Base-by-base conservation (phyloP, 2,888 invertebrate genomes). In the Lycia hirtaria region DNA sequence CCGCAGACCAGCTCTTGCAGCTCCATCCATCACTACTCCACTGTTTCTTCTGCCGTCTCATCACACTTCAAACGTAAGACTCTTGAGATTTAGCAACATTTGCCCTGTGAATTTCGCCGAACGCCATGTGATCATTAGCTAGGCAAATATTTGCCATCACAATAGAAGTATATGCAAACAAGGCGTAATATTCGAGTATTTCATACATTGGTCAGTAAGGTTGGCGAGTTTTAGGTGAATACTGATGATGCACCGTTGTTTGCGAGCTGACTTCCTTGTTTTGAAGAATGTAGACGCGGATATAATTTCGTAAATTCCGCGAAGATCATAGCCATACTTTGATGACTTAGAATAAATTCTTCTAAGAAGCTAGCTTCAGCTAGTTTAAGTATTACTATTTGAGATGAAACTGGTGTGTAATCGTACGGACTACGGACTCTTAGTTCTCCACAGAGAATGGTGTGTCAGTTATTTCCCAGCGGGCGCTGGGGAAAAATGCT, bases 111-210 rank as follows among this genome's bases (percentile, higher is more conserved):
- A 56, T 51, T 40, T 45, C 45, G 44, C 19, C 26, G 43, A 10
- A 14, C 30, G 43, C 48, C 50, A 45, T 40, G 33, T 51, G 47
- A 56, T 56, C 56, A 56, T 56, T 56, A 51, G 45, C 28, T 33
- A 10, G 28, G 44, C 44, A 45, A 51, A 56, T 56, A 56, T 56
- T 56, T 56, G 35, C 12, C 17, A 10, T 15, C 56, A 56, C 20
- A 56, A 56, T 55, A 50, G 49, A 47, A 48, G 52, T 56, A 32
- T 45, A 38, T 37, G 48, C 52, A 57, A 57, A 57, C 51, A 56
- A 50, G 14, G 33, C 57, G 52, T 57, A 57, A 57, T 51, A 14
- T 51, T 40, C 40, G 47, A 33, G 32, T 33, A 47, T 56, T 44
- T 45, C 37, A 32, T 4, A 37, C 32, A 28, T 40, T 48, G 47